Evolutionary conservation across 2,113 vertebrate genomes (phyloP).

Genomic region (Hemichromis elongatus): DNA sequence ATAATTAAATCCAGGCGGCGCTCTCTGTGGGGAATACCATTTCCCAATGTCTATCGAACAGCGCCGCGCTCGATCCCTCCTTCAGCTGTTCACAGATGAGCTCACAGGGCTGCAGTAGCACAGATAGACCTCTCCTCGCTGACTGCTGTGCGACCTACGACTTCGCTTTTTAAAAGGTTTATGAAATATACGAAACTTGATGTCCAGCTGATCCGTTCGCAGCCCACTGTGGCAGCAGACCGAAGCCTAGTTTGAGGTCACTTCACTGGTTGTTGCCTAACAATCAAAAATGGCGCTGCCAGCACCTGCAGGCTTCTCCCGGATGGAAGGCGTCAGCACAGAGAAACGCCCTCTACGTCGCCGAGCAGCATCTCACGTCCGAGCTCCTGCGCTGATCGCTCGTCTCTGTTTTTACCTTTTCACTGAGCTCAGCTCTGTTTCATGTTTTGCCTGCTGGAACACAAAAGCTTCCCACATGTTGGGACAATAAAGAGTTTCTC

Average conservation of each 20-base stretch:
- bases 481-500: neutral
- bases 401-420: no score
- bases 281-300: neutral
- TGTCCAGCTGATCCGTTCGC: neutral
- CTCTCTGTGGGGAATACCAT: constrained; percentile 23
- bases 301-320: neutral
- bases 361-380: neutral
- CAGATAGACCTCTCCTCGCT: neutral
- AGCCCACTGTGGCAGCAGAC: neutral
- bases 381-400: neutral
- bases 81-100: neutral
- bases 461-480: neutral
- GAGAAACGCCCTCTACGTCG: neutral
- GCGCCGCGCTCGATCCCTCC: neutral
- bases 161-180: neutral
- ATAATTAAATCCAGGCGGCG: constrained; percentile 55
- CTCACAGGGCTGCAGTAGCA: neutral
- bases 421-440: neutral
- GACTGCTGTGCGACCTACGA: neutral
- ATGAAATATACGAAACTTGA: neutral
- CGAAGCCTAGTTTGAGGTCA: neutral
- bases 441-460: neutral
- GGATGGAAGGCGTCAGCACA: neutral
- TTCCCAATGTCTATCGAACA: constrained; percentile 15
- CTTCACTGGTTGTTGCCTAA: neutral